Base-by-base conservation (phyloP, 2,888 invertebrate species). In the Heliconius ismenius region DNA sequence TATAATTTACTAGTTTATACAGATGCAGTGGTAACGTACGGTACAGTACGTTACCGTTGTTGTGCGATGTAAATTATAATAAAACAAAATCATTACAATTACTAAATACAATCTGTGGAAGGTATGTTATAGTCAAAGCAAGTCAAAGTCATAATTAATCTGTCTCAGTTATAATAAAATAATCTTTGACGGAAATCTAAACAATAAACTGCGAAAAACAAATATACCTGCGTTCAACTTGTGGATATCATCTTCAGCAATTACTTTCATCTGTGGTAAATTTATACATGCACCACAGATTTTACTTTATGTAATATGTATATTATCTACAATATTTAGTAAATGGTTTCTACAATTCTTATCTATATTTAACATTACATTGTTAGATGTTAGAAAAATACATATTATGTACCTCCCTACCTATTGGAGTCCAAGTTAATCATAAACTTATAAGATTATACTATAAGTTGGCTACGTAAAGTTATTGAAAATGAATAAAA, bases 401-500 rank as follows among this genome's bases (percentile, higher is more conserved):
- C n/a, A 39, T 65, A 36, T 65, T 65, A 39, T 39, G 65, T 32
- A 39, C 36, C 36, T 39, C n/a, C 13, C 6, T 39, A 13, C 65
- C 36, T 39, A 65, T n/a, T 39, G 39, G 39, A 39, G n/a, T 24
- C 24, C 36, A 36, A 39, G n/a, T 60, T n/a, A 24, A 32, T 39
- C 13, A 39, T 36, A 65, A 65, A 13, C 24, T 65, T 65, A 65
- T 65, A 65, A 39, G n/a, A 65, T 39, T 65, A 15, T 65, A 65
- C 24, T 65, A 65, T 39, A 36, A 39, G 3, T 39, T 24, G 6
- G n/a, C 39, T 36, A 28, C 18, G 28, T 69, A 54, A 10, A 54
- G 13, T 28, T 15, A 32, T 54, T 78, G 81, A 83, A 82, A 83
- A 92, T 93, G 93, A 93, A 93, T 84, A 93, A 92, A 86, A 93